Conservation (phyloP, 1,140 invertebrate genomes). For the Lasioglossum baleicum region DNA sequence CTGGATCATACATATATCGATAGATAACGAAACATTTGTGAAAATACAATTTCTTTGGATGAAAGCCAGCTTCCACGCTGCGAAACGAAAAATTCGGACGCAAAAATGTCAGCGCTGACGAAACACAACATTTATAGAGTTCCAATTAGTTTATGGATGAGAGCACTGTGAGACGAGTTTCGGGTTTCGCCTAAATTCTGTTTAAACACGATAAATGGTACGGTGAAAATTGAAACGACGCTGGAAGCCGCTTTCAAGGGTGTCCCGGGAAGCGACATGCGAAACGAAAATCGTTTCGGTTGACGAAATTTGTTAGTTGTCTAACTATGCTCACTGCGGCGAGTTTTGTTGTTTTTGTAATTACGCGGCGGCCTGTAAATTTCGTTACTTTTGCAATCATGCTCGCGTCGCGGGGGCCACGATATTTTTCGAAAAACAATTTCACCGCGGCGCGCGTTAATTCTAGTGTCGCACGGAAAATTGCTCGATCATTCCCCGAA, state of each 20-base stretch:
- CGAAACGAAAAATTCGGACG: neutral
- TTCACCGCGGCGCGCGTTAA: neutral
- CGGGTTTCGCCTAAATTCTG: neutral
- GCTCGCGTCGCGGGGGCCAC: neutral
- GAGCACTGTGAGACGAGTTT: neutral
- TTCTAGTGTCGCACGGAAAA: neutral
- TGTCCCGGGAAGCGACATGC: neutral
- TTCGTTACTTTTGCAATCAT: constrained; percentile 8
- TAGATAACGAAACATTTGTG: too few relatives aligned
- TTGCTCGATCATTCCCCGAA: neutral
- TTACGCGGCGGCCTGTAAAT: neutral
- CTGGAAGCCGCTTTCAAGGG: neutral
- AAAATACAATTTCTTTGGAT: too few relatives aligned
- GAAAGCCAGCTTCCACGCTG: too few relatives aligned
- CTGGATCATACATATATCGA: too few relatives aligned
- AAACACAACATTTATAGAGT: neutral
- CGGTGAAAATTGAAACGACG: neutral
- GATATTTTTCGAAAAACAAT: constrained; percentile 19
- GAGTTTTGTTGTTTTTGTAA: constrained; percentile 17
- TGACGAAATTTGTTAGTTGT: constrained; percentile 21
- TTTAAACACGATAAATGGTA: constrained; percentile 2
- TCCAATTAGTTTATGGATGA: neutral
- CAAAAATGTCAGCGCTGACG: too few relatives aligned
- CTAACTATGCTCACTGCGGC: neutral
- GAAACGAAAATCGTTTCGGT: constrained; percentile 21